Conservation (phyloP, 2,797 vertebrate genomes). For the Fundulus diaphanus region DNA sequence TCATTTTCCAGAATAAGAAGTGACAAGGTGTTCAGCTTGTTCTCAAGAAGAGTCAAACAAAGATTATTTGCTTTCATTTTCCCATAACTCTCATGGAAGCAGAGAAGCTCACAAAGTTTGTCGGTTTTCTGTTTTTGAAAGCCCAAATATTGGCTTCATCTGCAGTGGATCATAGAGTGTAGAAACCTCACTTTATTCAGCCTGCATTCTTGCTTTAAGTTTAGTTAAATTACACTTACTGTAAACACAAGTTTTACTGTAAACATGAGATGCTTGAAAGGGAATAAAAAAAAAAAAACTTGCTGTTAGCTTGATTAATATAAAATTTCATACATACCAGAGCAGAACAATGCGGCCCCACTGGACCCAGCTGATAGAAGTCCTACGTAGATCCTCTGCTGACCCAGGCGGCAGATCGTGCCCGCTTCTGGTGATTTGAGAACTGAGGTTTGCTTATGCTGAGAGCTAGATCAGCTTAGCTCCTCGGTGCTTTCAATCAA, state of each 20-base stretch:
- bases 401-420: slow-evolving; percentile 19
- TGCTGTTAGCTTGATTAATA: not conserved
- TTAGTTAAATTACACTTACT: not conserved
- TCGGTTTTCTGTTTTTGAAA: not conserved
- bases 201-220: not conserved
- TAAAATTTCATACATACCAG: slow-evolving; percentile 63
- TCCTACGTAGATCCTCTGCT: slow-evolving; percentile 42
- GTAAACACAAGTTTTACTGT: not conserved
- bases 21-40: not conserved
- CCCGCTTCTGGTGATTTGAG: slow-evolving; percentile 29
- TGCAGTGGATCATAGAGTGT: not conserved
- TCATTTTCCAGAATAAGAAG: not conserved
- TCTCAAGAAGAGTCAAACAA: not conserved
- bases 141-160: not conserved
- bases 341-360: slow-evolving; percentile 49
- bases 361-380: slow-evolving; percentile 39
- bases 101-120: not conserved
- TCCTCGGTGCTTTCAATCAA: slow-evolving; percentile 43
- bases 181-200: not conserved
- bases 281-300: not conserved
- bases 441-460: slow-evolving; percentile 6
- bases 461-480: slow-evolving; percentile 19
- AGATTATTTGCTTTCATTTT: slow-evolving; percentile 33
- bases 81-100: too few species aligned
- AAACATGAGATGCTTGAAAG: not conserved